Evolutionary conservation across 2,113 vertebrate species (phyloP).

Genomic region (Petromus typicus): DNA sequence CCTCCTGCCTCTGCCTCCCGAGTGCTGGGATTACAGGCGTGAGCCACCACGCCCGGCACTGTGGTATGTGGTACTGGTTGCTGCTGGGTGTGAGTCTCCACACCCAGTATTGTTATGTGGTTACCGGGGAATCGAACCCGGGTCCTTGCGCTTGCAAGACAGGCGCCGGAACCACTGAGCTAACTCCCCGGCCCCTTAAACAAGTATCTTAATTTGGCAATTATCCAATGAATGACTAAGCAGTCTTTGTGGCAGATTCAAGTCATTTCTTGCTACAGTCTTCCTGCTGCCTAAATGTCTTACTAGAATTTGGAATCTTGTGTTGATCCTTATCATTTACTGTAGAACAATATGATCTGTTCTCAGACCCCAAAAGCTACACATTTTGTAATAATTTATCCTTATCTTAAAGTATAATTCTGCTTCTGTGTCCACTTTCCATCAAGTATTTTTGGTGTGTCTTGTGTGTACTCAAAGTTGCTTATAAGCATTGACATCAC

Average conservation of each 20-base stretch:
- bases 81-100: too few species aligned
- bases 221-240: not conserved
- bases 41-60: too few species aligned
- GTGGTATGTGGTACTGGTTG: too few species aligned
- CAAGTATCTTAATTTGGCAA: not conserved
- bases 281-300: constrained; percentile 6
- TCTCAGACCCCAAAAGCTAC: not conserved
- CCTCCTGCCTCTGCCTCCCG: too few species aligned
- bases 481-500: not conserved
- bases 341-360: not conserved
- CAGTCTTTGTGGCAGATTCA: not conserved
- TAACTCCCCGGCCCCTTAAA: too few species aligned
- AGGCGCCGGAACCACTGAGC: too few species aligned
- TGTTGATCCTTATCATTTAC: not conserved
- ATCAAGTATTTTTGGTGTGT: not conserved
- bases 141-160: too few species aligned
- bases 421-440: not conserved
- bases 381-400: not conserved
- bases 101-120: too few species aligned
- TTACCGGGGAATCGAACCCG: too few species aligned
- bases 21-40: too few species aligned
- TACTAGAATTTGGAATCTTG: not conserved
- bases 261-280: constrained; percentile 29
- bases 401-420: not conserved
- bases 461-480: not conserved